phyloP scores from a whole-genome alignment of 1,140 invertebrate genomes.

The Heliconius eleuchia region DNA sequence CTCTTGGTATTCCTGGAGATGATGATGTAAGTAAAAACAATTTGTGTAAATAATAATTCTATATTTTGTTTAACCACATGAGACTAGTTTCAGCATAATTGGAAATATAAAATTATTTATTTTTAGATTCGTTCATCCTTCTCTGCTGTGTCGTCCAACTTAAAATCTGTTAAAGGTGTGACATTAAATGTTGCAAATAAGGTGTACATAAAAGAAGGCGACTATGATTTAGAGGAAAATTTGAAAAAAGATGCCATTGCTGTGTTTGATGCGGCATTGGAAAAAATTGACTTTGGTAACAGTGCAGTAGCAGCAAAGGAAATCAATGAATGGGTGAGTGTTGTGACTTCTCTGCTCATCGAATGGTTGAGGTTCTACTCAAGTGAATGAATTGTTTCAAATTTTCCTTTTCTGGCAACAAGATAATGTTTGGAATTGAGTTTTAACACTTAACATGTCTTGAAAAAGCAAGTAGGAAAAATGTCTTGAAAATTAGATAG shows the following conservation, averaged over 20 bases:
- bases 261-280: constrained; percentile 68
- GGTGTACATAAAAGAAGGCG: constrained; percentile 67
- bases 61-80: neutral
- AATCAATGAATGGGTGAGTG: constrained; percentile 69
- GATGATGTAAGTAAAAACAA: constrained; percentile 54
- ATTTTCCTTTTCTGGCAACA: too few relatives aligned
- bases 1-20: constrained; percentile 61
- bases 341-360: neutral
- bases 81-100: neutral
- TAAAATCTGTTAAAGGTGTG: constrained; percentile 64
- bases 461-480: too few relatives aligned
- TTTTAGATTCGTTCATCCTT: constrained; percentile 70
- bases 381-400: too few relatives aligned
- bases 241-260: constrained; percentile 67
- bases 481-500: too few relatives aligned
- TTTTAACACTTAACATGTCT: too few relatives aligned
- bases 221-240: constrained; percentile 54
- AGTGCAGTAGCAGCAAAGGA: constrained; percentile 43
- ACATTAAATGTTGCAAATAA: constrained; percentile 71
- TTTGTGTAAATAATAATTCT: neutral
- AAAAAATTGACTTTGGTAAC: constrained; percentile 62
- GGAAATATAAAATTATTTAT: neutral
- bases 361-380: too few relatives aligned
- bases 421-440: too few relatives aligned
- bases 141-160: constrained; percentile 48